Conservation (phyloP, 1,140 invertebrate species). For the Drosophila prosaltans region DNA sequence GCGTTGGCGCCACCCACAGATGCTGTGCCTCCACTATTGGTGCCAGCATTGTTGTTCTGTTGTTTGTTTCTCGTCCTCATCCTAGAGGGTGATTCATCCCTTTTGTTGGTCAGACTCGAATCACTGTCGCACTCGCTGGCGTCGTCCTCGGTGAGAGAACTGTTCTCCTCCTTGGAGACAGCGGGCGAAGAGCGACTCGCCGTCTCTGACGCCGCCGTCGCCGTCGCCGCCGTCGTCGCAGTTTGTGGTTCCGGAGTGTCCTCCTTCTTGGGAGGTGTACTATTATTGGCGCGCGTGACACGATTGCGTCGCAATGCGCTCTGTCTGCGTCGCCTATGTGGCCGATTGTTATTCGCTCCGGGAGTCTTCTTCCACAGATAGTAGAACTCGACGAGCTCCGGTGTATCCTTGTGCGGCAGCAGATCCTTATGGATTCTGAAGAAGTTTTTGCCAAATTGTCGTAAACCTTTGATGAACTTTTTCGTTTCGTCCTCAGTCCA, state of each 20-base stretch:
- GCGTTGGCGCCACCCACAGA: conserved; percentile 40
- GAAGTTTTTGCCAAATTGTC: conserved; percentile 99
- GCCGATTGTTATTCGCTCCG: conserved; percentile 96
- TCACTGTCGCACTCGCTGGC: conserved; percentile 96
- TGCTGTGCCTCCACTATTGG: conserved; percentile 46
- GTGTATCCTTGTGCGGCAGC: conserved; percentile 97
- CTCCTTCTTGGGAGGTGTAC: conserved; percentile 84
- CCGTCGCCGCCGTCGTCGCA: conserved; percentile 80
- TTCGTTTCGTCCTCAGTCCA: conserved; percentile 99
- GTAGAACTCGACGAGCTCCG: conserved; percentile 99
- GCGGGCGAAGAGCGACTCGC: conserved; percentile 85
- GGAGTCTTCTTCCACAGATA: conserved; percentile 99
- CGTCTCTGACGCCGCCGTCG: conserved; percentile 81
- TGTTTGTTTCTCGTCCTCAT: conserved; percentile 94
- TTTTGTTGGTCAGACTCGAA: conserved; percentile 88
- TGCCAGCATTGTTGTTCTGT: conserved; percentile 62
- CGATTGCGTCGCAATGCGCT: conserved; percentile 94
- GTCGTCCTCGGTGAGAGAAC: conserved; percentile 97
- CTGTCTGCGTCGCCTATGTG: conserved; percentile 93
- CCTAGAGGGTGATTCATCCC: conserved; percentile 91
- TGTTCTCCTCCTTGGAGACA: conserved; percentile 88
- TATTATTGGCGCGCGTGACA: conserved; percentile 88
- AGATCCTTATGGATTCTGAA: conserved; percentile 98
- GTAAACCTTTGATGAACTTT: conserved; percentile 98
- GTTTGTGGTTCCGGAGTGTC: conserved; percentile 83